These are phyloP conservation scores for Lordiphosa fenestrarum DNA, from an alignment of 2,888 invertebrate species.

Conservation along the genomic window DNA sequence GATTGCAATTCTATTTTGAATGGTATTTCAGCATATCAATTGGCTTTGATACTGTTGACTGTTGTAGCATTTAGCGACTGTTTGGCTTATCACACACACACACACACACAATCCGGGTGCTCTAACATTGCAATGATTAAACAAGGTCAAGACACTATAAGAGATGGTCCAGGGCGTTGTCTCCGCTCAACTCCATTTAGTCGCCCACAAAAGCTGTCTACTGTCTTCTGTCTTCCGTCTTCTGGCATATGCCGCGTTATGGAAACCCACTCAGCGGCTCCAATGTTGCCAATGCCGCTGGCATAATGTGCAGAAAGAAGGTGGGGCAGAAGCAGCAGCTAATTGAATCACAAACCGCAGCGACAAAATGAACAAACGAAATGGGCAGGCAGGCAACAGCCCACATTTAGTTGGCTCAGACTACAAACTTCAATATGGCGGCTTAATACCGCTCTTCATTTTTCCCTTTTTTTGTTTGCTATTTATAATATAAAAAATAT, in stretches of 20 bases:
- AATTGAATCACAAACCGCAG: conserved; percentile 64
- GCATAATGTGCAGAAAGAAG: conserved; percentile 1
- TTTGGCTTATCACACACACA: no score
- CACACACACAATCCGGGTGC: no score
- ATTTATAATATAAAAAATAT: neutral
- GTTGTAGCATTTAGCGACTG: no score
- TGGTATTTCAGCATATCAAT: conserved; percentile 7
- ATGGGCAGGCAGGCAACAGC: neutral
- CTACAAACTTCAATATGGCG: neutral
- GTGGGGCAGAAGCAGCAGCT: conserved; percentile 27
- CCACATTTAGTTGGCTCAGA: neutral
- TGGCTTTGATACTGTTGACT: neutral
- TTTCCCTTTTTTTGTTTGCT: neutral
- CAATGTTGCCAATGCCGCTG: neutral
- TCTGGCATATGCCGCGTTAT: conserved; percentile 19
- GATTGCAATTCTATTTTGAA: neutral
- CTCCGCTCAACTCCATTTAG: conserved; percentile 3
- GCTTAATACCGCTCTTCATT: neutral
- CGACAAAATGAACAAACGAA: conserved; percentile 29
- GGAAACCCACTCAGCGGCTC: no score
- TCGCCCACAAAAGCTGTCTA: neutral
- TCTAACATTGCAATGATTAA: conserved; percentile 1
- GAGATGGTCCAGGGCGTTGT: conserved; percentile 9
- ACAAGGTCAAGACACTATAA: conserved; percentile 7
- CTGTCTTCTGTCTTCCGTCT: no score